A percentile compares a stretch with the other conserved stretches of the same genome.
These are phyloP conservation scores for Notechis scutatus DNA, from an alignment of 2,113 vertebrate genomes.

Conservation along the genomic window DNA sequence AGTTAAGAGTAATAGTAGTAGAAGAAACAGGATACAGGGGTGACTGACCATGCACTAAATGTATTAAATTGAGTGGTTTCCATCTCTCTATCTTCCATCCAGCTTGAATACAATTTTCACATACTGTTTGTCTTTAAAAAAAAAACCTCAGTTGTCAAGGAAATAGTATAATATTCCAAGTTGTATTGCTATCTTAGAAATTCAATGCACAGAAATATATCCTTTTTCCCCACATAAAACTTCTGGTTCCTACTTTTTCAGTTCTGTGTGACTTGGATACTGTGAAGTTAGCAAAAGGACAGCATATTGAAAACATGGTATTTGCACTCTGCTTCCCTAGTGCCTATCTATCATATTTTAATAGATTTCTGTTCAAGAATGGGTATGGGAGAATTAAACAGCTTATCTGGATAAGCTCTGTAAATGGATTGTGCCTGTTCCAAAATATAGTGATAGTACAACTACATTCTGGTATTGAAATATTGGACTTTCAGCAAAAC, in stretches of 20 bases:
- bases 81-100: neutral
- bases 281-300: neutral
- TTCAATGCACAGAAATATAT: neutral
- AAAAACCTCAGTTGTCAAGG: neutral
- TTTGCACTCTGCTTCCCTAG: neutral
- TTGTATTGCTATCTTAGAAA: neutral
- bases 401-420: neutral
- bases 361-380: slow-evolving; percentile 14
- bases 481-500: neutral
- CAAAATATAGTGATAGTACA: neutral
- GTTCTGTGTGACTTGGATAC: neutral
- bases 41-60: neutral
- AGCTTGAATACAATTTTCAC: neutral
- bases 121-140: neutral
- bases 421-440: slow-evolving; percentile 1
- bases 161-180: neutral
- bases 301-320: neutral
- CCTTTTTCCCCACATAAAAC: neutral
- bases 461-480: neutral
- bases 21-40: neutral
- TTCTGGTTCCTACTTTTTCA: neutral
- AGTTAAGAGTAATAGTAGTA: neutral
- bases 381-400: neutral
- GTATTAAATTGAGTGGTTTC: neutral
- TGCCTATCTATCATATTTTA: neutral